phyloP scores from a whole-genome alignment of 2,797 vertebrate species.

The Neomorphus geoffroyi region DNA sequence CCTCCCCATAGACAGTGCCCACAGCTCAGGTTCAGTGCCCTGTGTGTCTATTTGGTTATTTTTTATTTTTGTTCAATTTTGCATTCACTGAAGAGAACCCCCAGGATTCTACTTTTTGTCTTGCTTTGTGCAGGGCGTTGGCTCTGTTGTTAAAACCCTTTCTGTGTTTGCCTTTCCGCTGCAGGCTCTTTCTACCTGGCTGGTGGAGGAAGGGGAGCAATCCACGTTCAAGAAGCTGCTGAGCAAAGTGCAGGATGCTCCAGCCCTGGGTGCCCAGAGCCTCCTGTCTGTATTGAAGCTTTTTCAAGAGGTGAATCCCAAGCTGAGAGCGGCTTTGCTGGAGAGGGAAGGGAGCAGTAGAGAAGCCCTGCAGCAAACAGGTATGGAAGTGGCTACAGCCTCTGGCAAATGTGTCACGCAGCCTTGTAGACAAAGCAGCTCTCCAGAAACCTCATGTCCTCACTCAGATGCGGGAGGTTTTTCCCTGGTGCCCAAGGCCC shows the following conservation, averaged over 20 bases:
- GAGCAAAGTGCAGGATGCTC: slow-evolving; percentile 44
- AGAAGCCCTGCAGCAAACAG: not conserved
- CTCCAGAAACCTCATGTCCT: not conserved
- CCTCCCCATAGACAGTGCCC: fast-evolving
- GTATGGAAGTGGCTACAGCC: slow-evolving; percentile 7
- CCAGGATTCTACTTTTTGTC: not conserved
- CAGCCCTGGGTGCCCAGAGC: slow-evolving; percentile 49
- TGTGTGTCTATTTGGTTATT: not conserved
- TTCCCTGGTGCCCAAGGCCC: not conserved
- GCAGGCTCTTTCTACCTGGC: slow-evolving; percentile 70
- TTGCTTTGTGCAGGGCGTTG: not conserved
- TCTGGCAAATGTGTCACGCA: not conserved
- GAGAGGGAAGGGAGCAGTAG: not conserved
- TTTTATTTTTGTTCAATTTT: not conserved
- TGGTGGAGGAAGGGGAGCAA: slow-evolving; percentile 58
- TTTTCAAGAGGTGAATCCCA: slow-evolving; percentile 51
- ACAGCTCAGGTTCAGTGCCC: not conserved
- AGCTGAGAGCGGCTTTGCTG: slow-evolving; percentile 25
- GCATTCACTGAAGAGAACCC: not conserved
- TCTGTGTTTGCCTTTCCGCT: not conserved
- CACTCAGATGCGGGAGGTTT: not conserved
- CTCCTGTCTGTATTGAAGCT: slow-evolving; percentile 66
- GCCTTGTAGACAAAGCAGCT: not conserved
- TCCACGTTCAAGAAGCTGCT: slow-evolving; percentile 68
- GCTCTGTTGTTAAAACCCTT: not conserved